A percentile compares a stretch with the other conserved stretches of the same genome.
phyloP scores from a whole-genome alignment of 1,140 invertebrate genomes.

The Neomicropteryx cornuta region DNA sequence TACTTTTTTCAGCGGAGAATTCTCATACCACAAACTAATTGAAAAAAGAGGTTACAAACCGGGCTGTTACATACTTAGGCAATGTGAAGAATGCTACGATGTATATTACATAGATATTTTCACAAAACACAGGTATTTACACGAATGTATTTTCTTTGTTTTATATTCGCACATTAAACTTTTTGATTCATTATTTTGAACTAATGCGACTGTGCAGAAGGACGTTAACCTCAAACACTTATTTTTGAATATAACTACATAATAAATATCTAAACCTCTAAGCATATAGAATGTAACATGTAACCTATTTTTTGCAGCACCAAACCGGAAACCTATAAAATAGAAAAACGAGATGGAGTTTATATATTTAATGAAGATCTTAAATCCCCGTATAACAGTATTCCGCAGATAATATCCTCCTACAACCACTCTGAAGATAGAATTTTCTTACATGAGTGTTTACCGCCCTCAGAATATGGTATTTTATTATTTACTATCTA shows the following conservation, averaged over 20 bases:
- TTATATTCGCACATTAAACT: no score
- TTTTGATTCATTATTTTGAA: no score
- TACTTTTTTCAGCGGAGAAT: conserved; percentile 52
- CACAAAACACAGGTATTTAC: conserved; percentile 47
- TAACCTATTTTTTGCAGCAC: conserved; percentile 32
- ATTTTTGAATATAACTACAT: no score
- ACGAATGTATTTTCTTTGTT: no score
- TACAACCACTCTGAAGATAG: conserved; percentile 45
- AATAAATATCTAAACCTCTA: no score
- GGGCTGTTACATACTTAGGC: conserved; percentile 69
- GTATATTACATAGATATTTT: conserved; percentile 72
- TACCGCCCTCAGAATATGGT: conserved; percentile 81
- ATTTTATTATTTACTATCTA: no score
- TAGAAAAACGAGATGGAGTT: conserved; percentile 40
- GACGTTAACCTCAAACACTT: no score
- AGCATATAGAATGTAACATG: no score
- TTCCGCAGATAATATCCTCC: conserved; percentile 47
- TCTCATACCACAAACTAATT: conserved; percentile 72
- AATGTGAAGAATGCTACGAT: conserved; percentile 68
- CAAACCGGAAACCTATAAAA: conserved; percentile 58
- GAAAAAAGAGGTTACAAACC: conserved; percentile 60
- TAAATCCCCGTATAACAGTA: conserved; percentile 42
- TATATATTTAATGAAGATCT: conserved; percentile 39
- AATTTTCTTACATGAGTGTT: conserved; percentile 57
- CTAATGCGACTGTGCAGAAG: no score